phyloP scores from a whole-genome alignment of 2,113 vertebrate genomes.

The Gnathonemus echidnorhynchus region DNA sequence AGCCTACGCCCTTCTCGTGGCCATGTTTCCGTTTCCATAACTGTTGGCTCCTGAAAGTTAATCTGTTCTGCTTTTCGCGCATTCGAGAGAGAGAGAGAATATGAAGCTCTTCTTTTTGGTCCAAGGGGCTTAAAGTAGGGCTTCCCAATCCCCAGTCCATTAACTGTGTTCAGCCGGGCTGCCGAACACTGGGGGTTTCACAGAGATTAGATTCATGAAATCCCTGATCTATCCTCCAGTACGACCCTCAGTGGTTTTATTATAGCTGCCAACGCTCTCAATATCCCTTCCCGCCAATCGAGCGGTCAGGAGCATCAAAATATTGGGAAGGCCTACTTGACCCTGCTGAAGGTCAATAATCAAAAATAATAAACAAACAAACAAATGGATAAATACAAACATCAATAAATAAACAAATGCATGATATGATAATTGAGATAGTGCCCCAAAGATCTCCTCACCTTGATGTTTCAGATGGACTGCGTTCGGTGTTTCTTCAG shows the following conservation, averaged over 20 bases:
- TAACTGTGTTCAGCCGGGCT: neutral
- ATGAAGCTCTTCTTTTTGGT: neutral
- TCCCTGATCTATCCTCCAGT: neutral
- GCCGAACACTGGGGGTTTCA: neutral
- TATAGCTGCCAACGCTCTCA: neutral
- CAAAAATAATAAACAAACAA: neutral
- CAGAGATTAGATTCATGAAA: neutral
- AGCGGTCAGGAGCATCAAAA: neutral
- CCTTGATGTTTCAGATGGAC: neutral
- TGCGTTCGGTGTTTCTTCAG: neutral
- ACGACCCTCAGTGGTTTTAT: neutral
- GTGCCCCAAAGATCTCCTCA: neutral
- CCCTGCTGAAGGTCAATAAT: neutral
- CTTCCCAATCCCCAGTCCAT: neutral
- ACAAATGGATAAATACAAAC: neutral
- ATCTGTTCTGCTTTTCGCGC: neutral
- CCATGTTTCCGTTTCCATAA: neutral
- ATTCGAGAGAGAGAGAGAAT: neutral
- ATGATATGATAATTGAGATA: neutral
- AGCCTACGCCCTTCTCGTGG: neutral
- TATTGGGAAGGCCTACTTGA: neutral
- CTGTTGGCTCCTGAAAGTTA: neutral
- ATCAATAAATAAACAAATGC: neutral
- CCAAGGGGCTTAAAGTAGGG: neutral
- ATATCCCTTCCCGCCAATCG: neutral